These are phyloP conservation scores for Zaprionus inermis DNA, from an alignment of 1,140 invertebrate species.

Conservation along the genomic window DNA sequence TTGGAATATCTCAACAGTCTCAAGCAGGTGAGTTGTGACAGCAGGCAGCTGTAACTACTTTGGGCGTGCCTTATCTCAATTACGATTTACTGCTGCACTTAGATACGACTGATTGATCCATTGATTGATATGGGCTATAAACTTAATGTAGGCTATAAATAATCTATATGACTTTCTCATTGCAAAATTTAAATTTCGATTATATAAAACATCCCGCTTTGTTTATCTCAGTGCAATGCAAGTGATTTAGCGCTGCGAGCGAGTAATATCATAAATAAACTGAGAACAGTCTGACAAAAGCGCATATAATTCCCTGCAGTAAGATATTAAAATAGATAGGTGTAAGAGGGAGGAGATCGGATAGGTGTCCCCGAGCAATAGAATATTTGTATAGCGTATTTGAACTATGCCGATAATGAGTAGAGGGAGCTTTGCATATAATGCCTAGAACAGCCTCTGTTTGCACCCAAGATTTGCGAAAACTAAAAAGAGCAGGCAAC, in stretches of 20 bases:
- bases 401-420: slow-evolving; percentile 50
- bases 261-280: slow-evolving; percentile 36
- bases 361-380: slow-evolving; percentile 25
- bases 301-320: slow-evolving; percentile 5
- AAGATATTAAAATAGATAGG: neutral
- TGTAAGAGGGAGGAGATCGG: neutral
- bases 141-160: slow-evolving; percentile 3
- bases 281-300: slow-evolving; percentile 49
- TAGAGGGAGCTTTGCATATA: slow-evolving; percentile 26
- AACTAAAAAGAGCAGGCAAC: neutral
- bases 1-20: slow-evolving; percentile 8
- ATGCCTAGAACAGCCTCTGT: slow-evolving; percentile 36
- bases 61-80: neutral
- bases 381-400: slow-evolving; percentile 56
- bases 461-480: slow-evolving; percentile 23
- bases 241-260: slow-evolving; percentile 21
- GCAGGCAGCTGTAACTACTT: slow-evolving; percentile 9
- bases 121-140: slow-evolving; percentile 41
- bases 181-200: slow-evolving; percentile 6
- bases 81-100: slow-evolving; percentile 3
- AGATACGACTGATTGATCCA: slow-evolving; percentile 2
- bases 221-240: slow-evolving; percentile 42
- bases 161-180: slow-evolving; percentile 33
- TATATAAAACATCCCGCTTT: slow-evolving; percentile 19
- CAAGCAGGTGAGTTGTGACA: slow-evolving; percentile 13